phyloP scores from a whole-genome alignment of 2,888 invertebrate genomes.

The Geotrupes spiniger region DNA sequence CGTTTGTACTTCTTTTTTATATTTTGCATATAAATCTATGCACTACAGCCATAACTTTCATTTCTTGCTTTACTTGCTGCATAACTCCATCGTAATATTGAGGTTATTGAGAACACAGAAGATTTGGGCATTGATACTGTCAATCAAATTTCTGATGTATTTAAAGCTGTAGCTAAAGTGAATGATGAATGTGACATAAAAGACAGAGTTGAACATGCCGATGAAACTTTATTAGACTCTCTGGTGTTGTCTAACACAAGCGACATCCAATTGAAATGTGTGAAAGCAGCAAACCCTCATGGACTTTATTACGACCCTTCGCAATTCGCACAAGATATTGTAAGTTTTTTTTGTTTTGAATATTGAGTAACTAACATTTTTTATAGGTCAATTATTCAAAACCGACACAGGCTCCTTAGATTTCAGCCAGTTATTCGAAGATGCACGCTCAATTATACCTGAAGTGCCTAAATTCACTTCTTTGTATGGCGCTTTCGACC shows the following conservation, averaged over 20 bases:
- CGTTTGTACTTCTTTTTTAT: no score
- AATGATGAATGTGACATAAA: slow-evolving; percentile 34
- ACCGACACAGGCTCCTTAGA: slow-evolving; percentile 40
- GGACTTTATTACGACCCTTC: slow-evolving; percentile 52
- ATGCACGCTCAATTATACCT: slow-evolving; percentile 39
- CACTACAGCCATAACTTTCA: no score
- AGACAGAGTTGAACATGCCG: slow-evolving; percentile 39
- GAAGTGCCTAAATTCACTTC: slow-evolving; percentile 42
- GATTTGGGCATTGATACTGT: slow-evolving; percentile 33
- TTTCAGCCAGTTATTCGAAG: slow-evolving; percentile 42
- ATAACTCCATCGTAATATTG: no score
- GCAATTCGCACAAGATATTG: slow-evolving; percentile 53
- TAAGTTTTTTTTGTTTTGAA: slow-evolving; percentile 33
- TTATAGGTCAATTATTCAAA: slow-evolving; percentile 21
- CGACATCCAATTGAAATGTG: slow-evolving; percentile 39
- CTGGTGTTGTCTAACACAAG: slow-evolving; percentile 42
- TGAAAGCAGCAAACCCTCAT: slow-evolving; percentile 44
- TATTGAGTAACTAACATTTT: neutral
- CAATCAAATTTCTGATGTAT: slow-evolving; percentile 36
- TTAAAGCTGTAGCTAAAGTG: slow-evolving; percentile 37
- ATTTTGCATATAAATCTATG: no score
- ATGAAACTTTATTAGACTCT: slow-evolving; percentile 44
- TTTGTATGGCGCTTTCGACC: slow-evolving; percentile 53
- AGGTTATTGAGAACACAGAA: slow-evolving; percentile 24
- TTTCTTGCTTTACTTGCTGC: no score